phyloP scores from a whole-genome alignment of 1,140 invertebrate species.

The Pectinophora gossypiella region DNA sequence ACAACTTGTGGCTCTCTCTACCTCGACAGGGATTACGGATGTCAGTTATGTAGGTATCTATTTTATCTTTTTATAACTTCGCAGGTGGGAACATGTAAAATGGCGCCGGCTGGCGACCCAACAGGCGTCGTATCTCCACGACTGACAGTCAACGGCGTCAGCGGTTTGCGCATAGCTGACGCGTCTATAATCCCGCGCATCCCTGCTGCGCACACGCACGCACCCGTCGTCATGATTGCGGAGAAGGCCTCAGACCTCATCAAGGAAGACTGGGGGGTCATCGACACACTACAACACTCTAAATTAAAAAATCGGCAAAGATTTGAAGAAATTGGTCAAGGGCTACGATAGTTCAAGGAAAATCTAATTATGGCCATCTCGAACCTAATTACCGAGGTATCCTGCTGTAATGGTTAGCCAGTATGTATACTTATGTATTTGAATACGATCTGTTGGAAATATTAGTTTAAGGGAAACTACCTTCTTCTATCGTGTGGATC shows the following conservation, averaged over 20 bases:
- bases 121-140: conserved; percentile 88
- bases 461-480: no score
- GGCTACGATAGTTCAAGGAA: no score
- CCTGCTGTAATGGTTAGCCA: no score
- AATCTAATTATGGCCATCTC: no score
- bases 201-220: conserved; percentile 79
- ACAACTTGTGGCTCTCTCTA: no score
- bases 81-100: conserved; percentile 85
- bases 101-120: conserved; percentile 85
- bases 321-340: neutral
- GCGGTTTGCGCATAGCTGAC: conserved; percentile 77
- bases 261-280: conserved; percentile 78
- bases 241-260: conserved; percentile 81
- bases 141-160: conserved; percentile 76
- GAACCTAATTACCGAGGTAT: no score
- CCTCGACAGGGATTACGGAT: no score
- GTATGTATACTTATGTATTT: no score
- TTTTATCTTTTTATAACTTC: no score
- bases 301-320: neutral
- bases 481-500: no score
- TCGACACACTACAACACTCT: neutral
- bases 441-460: no score
- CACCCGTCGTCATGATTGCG: conserved; percentile 80
- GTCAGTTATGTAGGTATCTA: no score
- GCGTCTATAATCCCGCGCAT: conserved; percentile 81